phyloP scores from a whole-genome alignment of 2,888 invertebrate species.

The Labia minor region DNA sequence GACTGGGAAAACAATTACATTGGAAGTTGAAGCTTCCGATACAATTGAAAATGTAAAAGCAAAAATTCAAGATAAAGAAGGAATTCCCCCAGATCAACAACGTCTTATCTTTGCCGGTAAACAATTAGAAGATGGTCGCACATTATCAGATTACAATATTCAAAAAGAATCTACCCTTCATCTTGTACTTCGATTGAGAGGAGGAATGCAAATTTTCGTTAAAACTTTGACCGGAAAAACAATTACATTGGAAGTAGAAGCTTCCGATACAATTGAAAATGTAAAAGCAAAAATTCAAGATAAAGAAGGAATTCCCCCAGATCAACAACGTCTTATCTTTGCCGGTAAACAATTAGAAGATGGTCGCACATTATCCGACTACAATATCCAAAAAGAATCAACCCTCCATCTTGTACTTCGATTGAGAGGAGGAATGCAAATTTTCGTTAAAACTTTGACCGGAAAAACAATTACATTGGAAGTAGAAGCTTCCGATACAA shows the following conservation, averaged over 20 bases:
- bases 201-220: constrained; percentile 52
- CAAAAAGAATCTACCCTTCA: constrained; percentile 44
- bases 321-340: constrained; percentile 41
- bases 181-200: constrained; percentile 41
- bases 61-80: constrained; percentile 40
- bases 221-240: constrained; percentile 46
- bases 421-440: constrained; percentile 55
- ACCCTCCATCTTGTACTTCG: constrained; percentile 46
- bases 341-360: constrained; percentile 35
- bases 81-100: constrained; percentile 38
- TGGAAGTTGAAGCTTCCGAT: constrained; percentile 43
- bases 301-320: constrained; percentile 44
- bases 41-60: constrained; percentile 45
- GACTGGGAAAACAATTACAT: constrained; percentile 42
- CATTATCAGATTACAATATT: constrained; percentile 46
- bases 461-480: constrained; percentile 48
- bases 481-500: constrained; percentile 44
- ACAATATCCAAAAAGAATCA: constrained; percentile 48
- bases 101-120: constrained; percentile 46
- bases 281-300: constrained; percentile 40
- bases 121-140: constrained; percentile 47
- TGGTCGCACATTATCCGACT: constrained; percentile 45
- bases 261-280: constrained; percentile 44
- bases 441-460: constrained; percentile 48
- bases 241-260: constrained; percentile 41